Evolutionary conservation across 2,113 vertebrate species (phyloP), one percentile per base, ranked within the genome.

Genomic region (Hemichromis elongatus): DNA sequence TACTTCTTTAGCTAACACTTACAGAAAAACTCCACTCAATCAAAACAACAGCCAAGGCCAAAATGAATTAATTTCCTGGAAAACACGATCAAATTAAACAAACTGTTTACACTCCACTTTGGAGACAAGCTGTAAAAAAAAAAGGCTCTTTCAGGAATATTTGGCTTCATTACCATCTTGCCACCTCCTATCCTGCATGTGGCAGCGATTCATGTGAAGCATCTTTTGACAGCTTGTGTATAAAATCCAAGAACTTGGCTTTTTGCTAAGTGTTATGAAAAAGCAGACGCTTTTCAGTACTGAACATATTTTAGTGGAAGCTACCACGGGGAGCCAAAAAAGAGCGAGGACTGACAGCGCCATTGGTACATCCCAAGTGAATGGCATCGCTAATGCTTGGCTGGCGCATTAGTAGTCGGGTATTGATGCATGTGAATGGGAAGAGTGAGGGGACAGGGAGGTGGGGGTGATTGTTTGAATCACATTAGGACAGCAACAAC

Each of bases 311-410:
- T 84, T 78, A 80, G 57, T 77, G 57, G 47, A 68, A 70, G 42
- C 70, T 81, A 86, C 82, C 77, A 16, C 47, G 66, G 61, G 33
- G 82, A 81, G 66, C 30, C 28, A 42, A 21, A 45, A 84, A 70
- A 21, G 18, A 80, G 79, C 80, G 7, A 82, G 53, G 59, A 81
- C 26, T 52, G 59, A 61, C 59, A 55, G 78, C 11, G 9, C 54
- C 33, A 19, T 5, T 80, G 78, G 57, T 61, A 50, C 82, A 19
- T 89, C 85, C 78, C 45, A 16, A 5, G 83, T 87, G 84, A 84
- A 77, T 85, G 66, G 87, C 82, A 87, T 91, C 75, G 63, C 90
- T 93, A 91, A 92, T 83, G 86, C 54, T 86, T 80, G 77, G 81
- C 86, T 86, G 82, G 77, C 2, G 8, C 56, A 75, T 40, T 80